Evolutionary conservation across 2,888 invertebrate species (phyloP), one percentile per base, ranked within the genome.

Genomic region (Falcaria lacertinaria): DNA sequence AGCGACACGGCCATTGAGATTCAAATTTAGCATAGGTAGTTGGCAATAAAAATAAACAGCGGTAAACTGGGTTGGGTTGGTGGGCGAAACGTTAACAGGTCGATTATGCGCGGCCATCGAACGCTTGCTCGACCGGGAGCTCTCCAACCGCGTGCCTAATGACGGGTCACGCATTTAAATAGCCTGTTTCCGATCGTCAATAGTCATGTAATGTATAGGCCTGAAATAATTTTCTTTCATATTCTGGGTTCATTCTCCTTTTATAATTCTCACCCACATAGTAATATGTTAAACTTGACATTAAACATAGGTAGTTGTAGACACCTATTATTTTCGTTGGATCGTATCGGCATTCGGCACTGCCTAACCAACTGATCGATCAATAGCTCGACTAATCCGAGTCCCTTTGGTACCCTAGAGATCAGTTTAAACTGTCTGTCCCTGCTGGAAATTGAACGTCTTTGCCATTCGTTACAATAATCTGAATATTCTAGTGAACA

Each of bases 111-210:
- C 74, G 68, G 67, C 76, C 73, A 78, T 82, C 76, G 73, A 72
- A 69, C 64, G 68, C 66, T 74, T 68, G 69, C 69, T 74, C 65
- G 58, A 67, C 65, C 63, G 73, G 64, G 66, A 62, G 63, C 65
- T 56, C 62, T 67, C 58, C 57, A 61, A 52, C 66, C 61, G 68
- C 71, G 67, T 64, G 64, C 75, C 79, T 86, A 84, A 87, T 88
- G 84, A 84, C 77, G 81, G 81, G 79, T 75, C 78, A 74, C 85
- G 83, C 80, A 88, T 87, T 87, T 81, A 86, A 85, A 88, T 84
- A 75, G 76, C 78, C 78, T 76, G 69, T 67, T 80, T 79, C 69
- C 67, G 62, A 60, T 78, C 75, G 71, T 57, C 61, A 75, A 72
- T 74, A 54, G 64, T 11, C 28, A 61, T 64, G 67, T 69, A 74